phyloP scores from a whole-genome alignment of 2,797 vertebrate species.

The Sarcophilus harrisii region DNA sequence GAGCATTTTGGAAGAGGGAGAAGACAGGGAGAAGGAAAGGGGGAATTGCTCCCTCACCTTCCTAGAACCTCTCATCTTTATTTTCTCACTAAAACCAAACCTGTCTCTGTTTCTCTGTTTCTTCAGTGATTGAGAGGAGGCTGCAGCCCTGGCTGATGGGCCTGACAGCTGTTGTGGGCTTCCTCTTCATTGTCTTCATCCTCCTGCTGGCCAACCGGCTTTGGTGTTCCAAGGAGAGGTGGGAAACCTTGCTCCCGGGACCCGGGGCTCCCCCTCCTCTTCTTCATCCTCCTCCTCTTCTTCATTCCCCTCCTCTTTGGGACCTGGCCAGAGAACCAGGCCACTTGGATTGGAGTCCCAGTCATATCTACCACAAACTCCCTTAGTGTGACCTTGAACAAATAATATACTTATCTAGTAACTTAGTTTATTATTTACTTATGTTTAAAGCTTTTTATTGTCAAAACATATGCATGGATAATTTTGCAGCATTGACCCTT shows the following conservation, averaged over 20 bases:
- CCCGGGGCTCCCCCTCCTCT: fast-evolving
- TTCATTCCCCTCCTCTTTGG: fast-evolving
- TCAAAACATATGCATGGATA: too few relatives aligned
- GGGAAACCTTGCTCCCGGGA: constrained; percentile 33
- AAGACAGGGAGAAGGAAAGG: background rate
- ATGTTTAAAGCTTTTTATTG: too few relatives aligned
- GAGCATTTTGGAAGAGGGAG: background rate
- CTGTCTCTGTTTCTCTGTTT: background rate
- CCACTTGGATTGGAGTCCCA: background rate
- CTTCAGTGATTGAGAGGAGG: constrained; percentile 13
- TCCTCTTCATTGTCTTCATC: constrained; percentile 90
- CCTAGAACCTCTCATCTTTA: background rate
- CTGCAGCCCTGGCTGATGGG: constrained; percentile 90
- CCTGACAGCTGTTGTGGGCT: constrained; percentile 88
- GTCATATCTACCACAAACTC: background rate
- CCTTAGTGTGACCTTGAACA: background rate
- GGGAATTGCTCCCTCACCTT: background rate
- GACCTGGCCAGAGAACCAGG: background rate
- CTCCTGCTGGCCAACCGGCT: constrained; percentile 85
- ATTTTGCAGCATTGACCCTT: too few relatives aligned
- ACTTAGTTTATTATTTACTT: background rate
- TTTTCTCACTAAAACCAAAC: background rate
- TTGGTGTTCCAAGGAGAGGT: constrained; percentile 86
- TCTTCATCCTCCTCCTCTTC: fast-evolving
- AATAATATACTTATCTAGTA: background rate